Percentiles rank a stretch among this genome's conserved stretches.
phyloP scores from a whole-genome alignment of 2,113 vertebrate genomes.

The Phalacrocorax carbo region DNA sequence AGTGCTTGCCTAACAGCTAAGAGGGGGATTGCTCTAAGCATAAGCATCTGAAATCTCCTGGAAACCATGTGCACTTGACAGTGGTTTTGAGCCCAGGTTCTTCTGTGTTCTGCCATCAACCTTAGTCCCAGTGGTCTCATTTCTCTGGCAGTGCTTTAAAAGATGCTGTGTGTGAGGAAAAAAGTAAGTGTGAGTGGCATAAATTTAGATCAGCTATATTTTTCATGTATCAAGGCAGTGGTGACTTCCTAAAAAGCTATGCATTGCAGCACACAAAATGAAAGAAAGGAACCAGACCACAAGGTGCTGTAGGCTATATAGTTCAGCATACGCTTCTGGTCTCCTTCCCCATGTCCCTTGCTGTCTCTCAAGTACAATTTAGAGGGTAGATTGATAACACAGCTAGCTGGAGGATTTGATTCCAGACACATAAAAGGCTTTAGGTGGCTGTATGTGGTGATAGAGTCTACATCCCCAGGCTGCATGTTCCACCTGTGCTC shows the following conservation, averaged over 20 bases:
- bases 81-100: background rate
- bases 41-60: background rate
- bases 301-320: background rate
- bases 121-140: background rate
- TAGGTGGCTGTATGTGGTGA: background rate
- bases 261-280: background rate
- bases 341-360: background rate
- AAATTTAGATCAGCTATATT: background rate
- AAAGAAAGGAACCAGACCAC: background rate
- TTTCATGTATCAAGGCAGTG: background rate
- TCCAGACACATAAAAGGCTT: background rate
- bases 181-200: background rate
- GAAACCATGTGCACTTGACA: background rate
- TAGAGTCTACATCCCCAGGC: background rate
- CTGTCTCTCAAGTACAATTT: background rate
- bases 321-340: background rate
- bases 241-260: background rate
- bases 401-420: background rate
- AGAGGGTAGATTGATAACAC: background rate
- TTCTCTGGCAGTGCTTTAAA: background rate
- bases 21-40: background rate
- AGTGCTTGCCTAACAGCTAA: background rate
- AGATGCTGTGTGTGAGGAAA: background rate
- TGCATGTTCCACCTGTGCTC: background rate
- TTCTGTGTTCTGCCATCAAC: background rate